Percentiles rank a stretch among this genome's conserved stretches.
phyloP scores from a whole-genome alignment of 2,113 vertebrate species.

The Aphyosemion australe region DNA sequence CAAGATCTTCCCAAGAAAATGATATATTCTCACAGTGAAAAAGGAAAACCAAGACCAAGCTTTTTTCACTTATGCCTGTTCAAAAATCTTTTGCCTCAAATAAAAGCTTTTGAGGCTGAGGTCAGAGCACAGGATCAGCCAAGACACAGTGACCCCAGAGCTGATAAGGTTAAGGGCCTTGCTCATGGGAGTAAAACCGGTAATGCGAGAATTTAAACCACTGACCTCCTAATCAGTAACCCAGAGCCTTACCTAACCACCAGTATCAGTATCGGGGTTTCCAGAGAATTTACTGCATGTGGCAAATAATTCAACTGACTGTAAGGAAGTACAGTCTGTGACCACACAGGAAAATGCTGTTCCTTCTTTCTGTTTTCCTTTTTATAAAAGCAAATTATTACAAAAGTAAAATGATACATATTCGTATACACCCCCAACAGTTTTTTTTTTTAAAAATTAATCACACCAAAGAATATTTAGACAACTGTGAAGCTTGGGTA shows the following conservation, averaged over 20 bases:
- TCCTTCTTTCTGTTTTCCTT: not conserved
- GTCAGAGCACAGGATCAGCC: not conserved
- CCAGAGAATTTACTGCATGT: not conserved
- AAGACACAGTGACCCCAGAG: not conserved
- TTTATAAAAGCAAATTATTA: not conserved
- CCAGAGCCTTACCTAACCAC: not conserved
- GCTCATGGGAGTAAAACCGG: not conserved
- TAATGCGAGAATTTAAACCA: not conserved
- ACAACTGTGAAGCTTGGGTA: no score
- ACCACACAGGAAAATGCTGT: not conserved
- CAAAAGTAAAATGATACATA: no score
- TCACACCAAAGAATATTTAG: no score
- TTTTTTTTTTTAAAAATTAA: no score
- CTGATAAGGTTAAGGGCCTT: not conserved
- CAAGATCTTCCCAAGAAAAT: no score
- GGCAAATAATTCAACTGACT: not conserved
- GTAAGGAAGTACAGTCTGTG: not conserved
- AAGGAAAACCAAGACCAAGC: not conserved
- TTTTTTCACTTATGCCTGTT: not conserved
- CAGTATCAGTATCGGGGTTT: not conserved
- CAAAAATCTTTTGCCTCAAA: not conserved
- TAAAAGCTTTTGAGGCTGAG: not conserved
- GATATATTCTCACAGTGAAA: no score
- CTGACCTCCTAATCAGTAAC: slow-evolving; percentile 2
- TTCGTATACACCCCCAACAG: no score